Percentiles rank a stretch among this genome's conserved stretches.
phyloP scores from a whole-genome alignment of 2,113 vertebrate genomes.

The Nycticryphes semicollaris region DNA sequence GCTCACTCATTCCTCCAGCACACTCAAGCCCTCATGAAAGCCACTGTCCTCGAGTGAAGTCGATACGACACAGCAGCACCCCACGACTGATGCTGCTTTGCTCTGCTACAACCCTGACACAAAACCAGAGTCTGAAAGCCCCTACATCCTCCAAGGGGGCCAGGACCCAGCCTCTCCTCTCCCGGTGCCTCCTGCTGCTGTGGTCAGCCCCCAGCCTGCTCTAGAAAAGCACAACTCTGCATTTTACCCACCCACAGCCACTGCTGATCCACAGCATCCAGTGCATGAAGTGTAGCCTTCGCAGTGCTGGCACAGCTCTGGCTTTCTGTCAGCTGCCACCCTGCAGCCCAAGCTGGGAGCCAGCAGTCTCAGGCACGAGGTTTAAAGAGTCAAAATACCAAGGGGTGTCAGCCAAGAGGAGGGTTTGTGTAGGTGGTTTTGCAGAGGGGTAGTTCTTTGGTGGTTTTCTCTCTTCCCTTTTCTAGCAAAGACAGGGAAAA shows the following conservation, averaged over 20 bases:
- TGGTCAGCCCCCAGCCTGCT: not conserved
- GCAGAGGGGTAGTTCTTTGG: not conserved
- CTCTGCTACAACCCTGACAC: not conserved
- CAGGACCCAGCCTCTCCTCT: not conserved
- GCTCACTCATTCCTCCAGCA: too few species aligned
- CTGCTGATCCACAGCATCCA: not conserved
- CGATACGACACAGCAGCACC: not conserved
- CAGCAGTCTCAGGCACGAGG: not conserved
- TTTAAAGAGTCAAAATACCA: not conserved
- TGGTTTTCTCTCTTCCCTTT: not conserved
- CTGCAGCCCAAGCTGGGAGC: rapidly evolving
- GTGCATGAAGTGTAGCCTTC: not conserved
- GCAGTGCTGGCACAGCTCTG: not conserved
- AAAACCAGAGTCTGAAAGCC: not conserved
- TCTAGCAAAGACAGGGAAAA: not conserved
- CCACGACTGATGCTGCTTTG: not conserved
- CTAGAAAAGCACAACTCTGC: not conserved
- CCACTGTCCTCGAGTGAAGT: rapidly evolving
- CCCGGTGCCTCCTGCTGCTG: not conserved
- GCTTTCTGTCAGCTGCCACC: not conserved
- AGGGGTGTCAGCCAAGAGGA: not conserved
- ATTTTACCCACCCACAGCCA: not conserved
- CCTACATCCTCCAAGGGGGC: rapidly evolving
- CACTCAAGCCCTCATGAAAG: not conserved
- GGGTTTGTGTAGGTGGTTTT: not conserved